phyloP scores from a whole-genome alignment of 2,113 vertebrate genomes.

The Pollachius pollachius region DNA sequence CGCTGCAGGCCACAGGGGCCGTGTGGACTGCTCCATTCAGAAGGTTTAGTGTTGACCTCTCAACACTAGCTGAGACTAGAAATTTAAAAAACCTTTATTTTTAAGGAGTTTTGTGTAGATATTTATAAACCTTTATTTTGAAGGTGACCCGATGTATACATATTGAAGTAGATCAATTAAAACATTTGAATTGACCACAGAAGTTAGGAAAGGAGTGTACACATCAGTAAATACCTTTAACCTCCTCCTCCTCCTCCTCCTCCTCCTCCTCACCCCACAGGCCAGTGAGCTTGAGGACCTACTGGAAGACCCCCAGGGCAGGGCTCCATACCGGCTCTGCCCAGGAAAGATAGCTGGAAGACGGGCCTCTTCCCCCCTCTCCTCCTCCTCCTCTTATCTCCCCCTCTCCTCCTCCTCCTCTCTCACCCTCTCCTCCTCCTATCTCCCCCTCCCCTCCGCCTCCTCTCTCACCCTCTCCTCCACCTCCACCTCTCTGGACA shows the following conservation, averaged over 20 bases:
- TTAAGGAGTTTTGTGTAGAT: too few relatives aligned
- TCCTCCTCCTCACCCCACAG: conserved; percentile 56
- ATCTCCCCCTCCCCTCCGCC: too few relatives aligned
- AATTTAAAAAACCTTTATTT: too few relatives aligned
- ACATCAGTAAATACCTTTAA: too few relatives aligned
- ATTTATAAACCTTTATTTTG: too few relatives aligned
- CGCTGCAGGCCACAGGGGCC: not conserved
- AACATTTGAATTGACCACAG: too few relatives aligned
- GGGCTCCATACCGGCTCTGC: conserved; percentile 83
- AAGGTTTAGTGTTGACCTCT: too few relatives aligned
- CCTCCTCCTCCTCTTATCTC: conserved; percentile 9
- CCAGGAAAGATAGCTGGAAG: conserved; percentile 40
- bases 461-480: conserved; percentile 41
- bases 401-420: not conserved
- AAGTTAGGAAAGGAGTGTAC: too few relatives aligned
- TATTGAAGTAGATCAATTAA: too few relatives aligned
- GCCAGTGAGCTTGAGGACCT: conserved; percentile 92
- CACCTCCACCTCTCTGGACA: conserved; percentile 80
- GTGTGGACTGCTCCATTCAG: too few relatives aligned
- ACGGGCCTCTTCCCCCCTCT: conserved; percentile 57
- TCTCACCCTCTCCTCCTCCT: conserved; percentile 32
- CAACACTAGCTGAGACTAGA: too few relatives aligned
- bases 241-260: not conserved
- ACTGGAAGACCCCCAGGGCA: conserved; percentile 91
- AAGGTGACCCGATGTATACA: too few relatives aligned